Percentiles rank a stretch among this genome's conserved stretches.
phyloP scores from a whole-genome alignment of 2,113 vertebrate species.

The Callocephalon fimbriatum region DNA sequence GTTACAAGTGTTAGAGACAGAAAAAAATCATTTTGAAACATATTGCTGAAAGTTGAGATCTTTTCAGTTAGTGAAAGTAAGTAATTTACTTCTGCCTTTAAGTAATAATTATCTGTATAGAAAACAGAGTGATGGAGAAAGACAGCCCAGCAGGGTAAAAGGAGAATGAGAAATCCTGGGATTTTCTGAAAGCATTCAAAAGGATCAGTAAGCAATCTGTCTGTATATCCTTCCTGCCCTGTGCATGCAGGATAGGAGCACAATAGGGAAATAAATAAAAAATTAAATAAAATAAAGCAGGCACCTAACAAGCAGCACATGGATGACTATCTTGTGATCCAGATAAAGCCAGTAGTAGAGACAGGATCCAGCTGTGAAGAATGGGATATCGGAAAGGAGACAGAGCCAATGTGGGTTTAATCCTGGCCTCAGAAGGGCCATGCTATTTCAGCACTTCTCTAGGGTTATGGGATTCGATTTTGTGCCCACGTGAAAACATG shows the following conservation, averaged over 20 bases:
- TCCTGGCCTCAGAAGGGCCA: background rate
- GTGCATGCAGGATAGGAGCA: background rate
- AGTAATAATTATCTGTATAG: conserved; percentile 41
- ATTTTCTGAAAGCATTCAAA: conserved; percentile 25
- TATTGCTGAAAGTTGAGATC: conserved; percentile 30
- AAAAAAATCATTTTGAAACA: conserved; percentile 36
- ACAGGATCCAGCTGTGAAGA: background rate
- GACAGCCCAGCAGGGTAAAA: conserved; percentile 19
- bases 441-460: background rate
- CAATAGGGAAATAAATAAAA: background rate
- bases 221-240: background rate
- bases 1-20: background rate
- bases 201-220: conserved; percentile 5
- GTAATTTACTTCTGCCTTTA: conserved; percentile 42
- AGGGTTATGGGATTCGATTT: background rate
- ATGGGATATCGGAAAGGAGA: rapidly evolving
- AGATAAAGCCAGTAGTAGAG: background rate
- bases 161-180: conserved; percentile 24
- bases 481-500: background rate
- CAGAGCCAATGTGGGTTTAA: background rate
- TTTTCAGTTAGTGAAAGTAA: conserved; percentile 39
- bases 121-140: conserved; percentile 24
- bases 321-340: background rate
- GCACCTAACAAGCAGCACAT: background rate
- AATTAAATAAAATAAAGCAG: background rate